Evolutionary conservation across 2,113 vertebrate species (phyloP).

Genomic region (Pipra filicauda): DNA sequence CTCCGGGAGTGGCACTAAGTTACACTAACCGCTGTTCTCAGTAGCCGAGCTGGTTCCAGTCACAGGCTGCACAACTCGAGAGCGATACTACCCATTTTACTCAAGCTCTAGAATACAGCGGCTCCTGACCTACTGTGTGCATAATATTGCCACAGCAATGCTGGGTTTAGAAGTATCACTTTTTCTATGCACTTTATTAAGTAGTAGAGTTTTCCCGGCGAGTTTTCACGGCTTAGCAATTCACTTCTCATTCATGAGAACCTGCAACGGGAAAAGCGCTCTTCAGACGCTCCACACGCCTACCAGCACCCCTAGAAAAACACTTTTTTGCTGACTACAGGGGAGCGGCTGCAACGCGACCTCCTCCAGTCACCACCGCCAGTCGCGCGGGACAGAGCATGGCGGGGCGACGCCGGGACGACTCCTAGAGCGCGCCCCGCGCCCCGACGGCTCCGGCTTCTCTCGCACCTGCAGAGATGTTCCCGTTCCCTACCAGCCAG

Average conservation of each 20-base stretch:
- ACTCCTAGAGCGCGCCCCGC: too few relatives aligned
- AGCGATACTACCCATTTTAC: neutral
- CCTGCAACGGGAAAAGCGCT: too few relatives aligned
- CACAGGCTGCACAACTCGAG: neutral
- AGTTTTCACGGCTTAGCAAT: neutral
- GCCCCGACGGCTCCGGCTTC: too few relatives aligned
- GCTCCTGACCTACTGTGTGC: neutral
- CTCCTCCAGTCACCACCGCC: neutral
- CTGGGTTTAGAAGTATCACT: neutral
- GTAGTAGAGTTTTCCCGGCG: accelerated
- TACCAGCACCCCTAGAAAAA: neutral
- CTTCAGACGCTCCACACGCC: neutral
- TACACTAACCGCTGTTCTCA: neutral
- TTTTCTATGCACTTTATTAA: neutral
- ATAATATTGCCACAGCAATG: neutral
- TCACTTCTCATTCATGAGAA: neutral
- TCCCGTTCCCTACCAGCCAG: neutral
- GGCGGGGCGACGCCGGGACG: accelerated
- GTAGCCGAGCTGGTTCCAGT: neutral
- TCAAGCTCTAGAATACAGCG: neutral
- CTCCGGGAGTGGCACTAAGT: neutral
- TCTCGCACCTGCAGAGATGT: neutral
- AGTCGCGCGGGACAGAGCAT: accelerated
- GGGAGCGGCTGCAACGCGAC: accelerated
- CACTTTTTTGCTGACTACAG: neutral